Evolutionary conservation across 1,140 invertebrate species (phyloP).

Genomic region (Diachasmimorpha longicaudata): DNA sequence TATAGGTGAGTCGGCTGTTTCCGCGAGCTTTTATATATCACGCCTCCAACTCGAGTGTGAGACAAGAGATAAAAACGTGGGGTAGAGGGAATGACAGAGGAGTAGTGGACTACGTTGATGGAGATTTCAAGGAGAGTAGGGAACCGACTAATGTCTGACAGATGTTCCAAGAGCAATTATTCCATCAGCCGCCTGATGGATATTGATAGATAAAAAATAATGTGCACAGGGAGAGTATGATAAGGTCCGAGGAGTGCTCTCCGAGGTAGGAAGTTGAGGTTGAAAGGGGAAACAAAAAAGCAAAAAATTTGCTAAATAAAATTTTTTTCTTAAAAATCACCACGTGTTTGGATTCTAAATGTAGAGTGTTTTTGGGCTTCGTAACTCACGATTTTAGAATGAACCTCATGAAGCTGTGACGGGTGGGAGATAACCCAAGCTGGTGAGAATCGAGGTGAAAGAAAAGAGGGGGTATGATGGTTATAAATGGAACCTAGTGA

Average conservation of each 20-base stretch:
- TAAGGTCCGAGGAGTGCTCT: not conserved
- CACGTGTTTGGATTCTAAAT: conserved; percentile 33
- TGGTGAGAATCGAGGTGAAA: not conserved
- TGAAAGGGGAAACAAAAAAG: conserved; percentile 10
- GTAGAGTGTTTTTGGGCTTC: conserved; percentile 15
- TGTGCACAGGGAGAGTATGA: not conserved
- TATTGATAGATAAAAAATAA: conserved; percentile 18
- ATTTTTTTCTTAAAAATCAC: not conserved
- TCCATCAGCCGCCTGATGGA: conserved; percentile 27
- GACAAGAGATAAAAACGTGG: not conserved
- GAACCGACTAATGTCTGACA: conserved; percentile 14
- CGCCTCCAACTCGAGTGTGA: not conserved
- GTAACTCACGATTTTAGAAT: conserved; percentile 29
- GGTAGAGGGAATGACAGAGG: not conserved
- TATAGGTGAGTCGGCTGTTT: not conserved
- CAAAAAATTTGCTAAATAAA: not conserved
- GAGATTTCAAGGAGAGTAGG: conserved; percentile 4
- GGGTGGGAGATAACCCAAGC: conserved; percentile 5
- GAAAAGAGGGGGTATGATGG: not conserved
- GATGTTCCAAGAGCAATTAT: conserved; percentile 32
- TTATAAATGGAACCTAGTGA: conserved; percentile 11
- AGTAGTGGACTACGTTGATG: conserved; percentile 19
- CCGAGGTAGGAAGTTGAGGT: not conserved
- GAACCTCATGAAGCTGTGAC: conserved; percentile 11
- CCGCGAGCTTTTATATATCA: not conserved